These are phyloP conservation scores for Gastracanthus pulcherrimus DNA, from an alignment of 2,888 invertebrate species.

Conservation along the genomic window DNA sequence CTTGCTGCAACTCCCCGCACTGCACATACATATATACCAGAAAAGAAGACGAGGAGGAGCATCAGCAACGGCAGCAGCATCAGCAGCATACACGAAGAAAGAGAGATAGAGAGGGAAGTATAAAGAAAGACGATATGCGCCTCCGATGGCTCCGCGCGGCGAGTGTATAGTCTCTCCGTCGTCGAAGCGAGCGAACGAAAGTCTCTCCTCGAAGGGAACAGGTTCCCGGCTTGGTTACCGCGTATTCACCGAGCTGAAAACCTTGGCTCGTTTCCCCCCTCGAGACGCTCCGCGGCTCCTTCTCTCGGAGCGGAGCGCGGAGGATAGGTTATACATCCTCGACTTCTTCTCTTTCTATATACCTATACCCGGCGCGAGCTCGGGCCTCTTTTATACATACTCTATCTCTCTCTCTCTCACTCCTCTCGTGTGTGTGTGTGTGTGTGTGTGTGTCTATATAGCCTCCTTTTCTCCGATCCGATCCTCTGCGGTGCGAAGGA, in stretches of 20 bases:
- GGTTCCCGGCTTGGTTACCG: slow-evolving; percentile 75
- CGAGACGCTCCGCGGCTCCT: not conserved
- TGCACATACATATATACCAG: not conserved
- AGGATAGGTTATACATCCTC: slow-evolving; percentile 33
- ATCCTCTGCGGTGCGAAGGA: too few relatives aligned
- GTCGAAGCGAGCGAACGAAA: too few relatives aligned
- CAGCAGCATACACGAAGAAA: too few relatives aligned
- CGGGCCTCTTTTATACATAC: not conserved
- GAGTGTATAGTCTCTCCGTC: too few relatives aligned
- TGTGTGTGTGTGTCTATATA: not conserved
- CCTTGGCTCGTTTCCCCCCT: slow-evolving; percentile 65
- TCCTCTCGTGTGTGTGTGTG: not conserved
- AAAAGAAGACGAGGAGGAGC: not conserved
- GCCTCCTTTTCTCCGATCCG: too few relatives aligned
- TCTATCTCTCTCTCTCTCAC: too few relatives aligned
- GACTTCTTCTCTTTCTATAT: slow-evolving; percentile 11
- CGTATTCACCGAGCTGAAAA: slow-evolving; percentile 76
- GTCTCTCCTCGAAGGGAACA: slow-evolving; percentile 67
- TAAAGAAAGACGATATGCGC: slow-evolving; percentile 45
- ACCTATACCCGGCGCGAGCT: not conserved
- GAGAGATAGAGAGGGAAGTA: slow-evolving; percentile 43
- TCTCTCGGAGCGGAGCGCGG: not conserved
- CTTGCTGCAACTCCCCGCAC: not conserved
- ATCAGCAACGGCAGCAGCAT: not conserved
- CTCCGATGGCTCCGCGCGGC: slow-evolving; percentile 1